phyloP scores from a whole-genome alignment of 2,888 invertebrate genomes.

The Caenorhabditis becei region DNA sequence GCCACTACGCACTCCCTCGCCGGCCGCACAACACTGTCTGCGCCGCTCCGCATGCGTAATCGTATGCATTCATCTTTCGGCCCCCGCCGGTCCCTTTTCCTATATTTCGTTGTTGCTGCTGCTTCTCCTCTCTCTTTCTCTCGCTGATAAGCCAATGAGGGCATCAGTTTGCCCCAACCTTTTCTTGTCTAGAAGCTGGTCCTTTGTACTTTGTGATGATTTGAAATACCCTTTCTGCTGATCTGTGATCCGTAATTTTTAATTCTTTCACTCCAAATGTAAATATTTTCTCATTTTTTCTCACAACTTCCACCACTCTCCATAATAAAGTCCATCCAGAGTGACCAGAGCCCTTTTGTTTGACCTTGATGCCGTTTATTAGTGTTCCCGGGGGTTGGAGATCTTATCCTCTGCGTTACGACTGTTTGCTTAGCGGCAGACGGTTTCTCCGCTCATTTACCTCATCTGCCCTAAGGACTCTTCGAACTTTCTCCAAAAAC shows the following conservation, averaged over 20 bases:
- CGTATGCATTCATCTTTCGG: conserved; percentile 49
- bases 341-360: conserved; percentile 7
- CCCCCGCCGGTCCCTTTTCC: conserved; percentile 6
- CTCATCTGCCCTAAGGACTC: neutral
- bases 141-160: conserved; percentile 32
- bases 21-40: conserved; percentile 5
- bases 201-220: conserved; percentile 16
- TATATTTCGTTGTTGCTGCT: conserved; percentile 26
- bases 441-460: neutral
- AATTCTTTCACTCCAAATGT: conserved; percentile 13
- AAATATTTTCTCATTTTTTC: conserved; percentile 32
- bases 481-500: neutral
- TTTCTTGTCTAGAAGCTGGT: conserved; percentile 38
- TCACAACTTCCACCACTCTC: neutral
- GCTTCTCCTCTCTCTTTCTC: conserved; percentile 7
- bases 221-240: conserved; percentile 21
- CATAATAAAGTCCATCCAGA: too few relatives aligned
- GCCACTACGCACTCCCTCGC: conserved; percentile 12
- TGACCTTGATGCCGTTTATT: conserved; percentile 29
- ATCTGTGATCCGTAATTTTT: conserved; percentile 43
- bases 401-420: neutral
- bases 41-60: conserved; percentile 43
- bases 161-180: conserved; percentile 8
- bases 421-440: neutral
- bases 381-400: neutral